Evolutionary conservation across 2,797 vertebrate genomes (phyloP), one percentile per base, ranked within the genome.

Genomic region (Nyctalus aviator): DNA sequence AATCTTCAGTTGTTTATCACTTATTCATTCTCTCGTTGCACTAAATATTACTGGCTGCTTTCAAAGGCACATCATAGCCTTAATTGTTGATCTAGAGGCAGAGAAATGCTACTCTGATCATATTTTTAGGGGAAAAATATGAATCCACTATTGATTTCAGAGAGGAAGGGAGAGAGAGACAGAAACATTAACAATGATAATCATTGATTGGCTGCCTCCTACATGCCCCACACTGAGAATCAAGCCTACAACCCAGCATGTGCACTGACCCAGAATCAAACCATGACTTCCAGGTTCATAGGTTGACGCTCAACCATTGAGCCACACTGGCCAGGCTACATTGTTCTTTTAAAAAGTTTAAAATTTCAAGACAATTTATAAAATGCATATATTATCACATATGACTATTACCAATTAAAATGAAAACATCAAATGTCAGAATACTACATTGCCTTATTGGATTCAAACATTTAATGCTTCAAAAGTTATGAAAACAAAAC

Each of bases 321-420:
- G 59, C 12, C 59, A 27, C 5, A 5, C 59, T 2, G 1, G 12
- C 27, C 59, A 30, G 12, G 59, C 62, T 17, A n/a, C 62, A 64
- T 17, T 64, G 30, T 64, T 64, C 30, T 73, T 48, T 84, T 71
- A 76, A 82, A 91, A 79, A 77, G 30, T 68, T 92, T 66, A 46
- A 50, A 79, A 68, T 79, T 73, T 85, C 10, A 77, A 97, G 84
- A 32, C 30, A 69, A 69, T 81, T 27, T 48, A 23, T 30, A 82
- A 64, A 50, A 78, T 91, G 10, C 21, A 78, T 48, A 18, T 71
- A 3, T 41, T 53, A 10, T 25, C 25, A 23, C 15, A 11, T 27
- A 53, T 85, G 53, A 82, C 13, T 73, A 69, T 90, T 89, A 59
- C n/a, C 86, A 88, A 17, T 89, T 93, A 48, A 96, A 91, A 69